Percentiles rank a stretch among this genome's conserved stretches.
Conservation (phyloP, 2,888 invertebrate genomes). For the Harpalus rufipes region DNA sequence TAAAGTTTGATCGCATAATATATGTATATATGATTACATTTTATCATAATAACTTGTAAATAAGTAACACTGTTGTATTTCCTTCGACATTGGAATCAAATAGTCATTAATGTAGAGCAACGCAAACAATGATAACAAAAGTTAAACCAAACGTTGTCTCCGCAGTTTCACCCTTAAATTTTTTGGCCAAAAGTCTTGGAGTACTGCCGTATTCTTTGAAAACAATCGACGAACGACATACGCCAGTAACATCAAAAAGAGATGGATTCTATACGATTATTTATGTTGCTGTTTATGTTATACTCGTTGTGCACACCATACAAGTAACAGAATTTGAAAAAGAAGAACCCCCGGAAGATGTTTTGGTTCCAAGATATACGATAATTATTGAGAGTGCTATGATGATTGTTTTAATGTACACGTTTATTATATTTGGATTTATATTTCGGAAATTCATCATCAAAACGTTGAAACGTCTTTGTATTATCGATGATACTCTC, state of each 20-base stretch:
- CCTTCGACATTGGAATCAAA: conserved; percentile 7
- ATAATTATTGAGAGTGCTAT: conserved; percentile 57
- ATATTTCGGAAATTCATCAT: conserved; percentile 55
- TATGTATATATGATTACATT: conserved; percentile 52
- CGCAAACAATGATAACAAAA: conserved; percentile 42
- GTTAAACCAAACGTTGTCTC: conserved; percentile 53
- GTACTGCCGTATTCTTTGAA: conserved; percentile 58
- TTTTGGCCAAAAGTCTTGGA: conserved; percentile 46
- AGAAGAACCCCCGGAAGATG: background rate
- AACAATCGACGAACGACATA: conserved; percentile 14
- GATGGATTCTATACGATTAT: conserved; percentile 54
- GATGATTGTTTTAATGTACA: conserved; percentile 54
- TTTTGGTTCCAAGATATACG: conserved; percentile 57
- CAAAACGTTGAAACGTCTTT: conserved; percentile 63
- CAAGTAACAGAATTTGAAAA: conserved; percentile 23
- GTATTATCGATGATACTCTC: conserved; percentile 69
- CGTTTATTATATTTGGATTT: conserved; percentile 57
- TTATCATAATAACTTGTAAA: conserved; percentile 7
- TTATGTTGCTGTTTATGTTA: conserved; percentile 39
- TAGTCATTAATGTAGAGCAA: conserved; percentile 10
- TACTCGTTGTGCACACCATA: conserved; percentile 50
- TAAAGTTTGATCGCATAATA: conserved; percentile 39
- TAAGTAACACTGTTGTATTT: conserved; percentile 14
- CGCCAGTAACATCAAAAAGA: conserved; percentile 53
- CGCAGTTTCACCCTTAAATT: conserved; percentile 44